Evolutionary conservation across 2,888 invertebrate genomes (phyloP).

Genomic region (Tenthredo amoena): DNA sequence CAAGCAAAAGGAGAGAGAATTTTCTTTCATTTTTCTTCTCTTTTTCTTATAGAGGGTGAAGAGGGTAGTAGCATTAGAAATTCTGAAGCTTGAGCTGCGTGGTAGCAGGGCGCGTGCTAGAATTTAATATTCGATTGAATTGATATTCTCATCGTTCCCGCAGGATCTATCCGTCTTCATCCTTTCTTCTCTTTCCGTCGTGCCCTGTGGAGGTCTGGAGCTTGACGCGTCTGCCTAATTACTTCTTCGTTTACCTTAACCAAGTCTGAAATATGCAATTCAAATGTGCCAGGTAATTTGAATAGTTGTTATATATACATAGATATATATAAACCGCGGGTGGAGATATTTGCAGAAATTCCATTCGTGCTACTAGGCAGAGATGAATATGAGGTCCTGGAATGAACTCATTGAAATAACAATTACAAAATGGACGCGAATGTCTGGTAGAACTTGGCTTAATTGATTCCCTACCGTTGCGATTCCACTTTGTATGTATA

Average conservation of each 20-base stretch:
- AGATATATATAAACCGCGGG: slow-evolving; percentile 4
- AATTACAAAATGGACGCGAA: slow-evolving; percentile 22
- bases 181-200: slow-evolving; percentile 17
- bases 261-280: slow-evolving; percentile 47
- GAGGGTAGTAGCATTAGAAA: slow-evolving; percentile 58
- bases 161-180: slow-evolving; percentile 40
- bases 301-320: slow-evolving; percentile 42
- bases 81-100: slow-evolving; percentile 37
- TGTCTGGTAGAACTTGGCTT: neutral
- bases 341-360: slow-evolving; percentile 15
- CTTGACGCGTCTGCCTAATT: slow-evolving; percentile 41
- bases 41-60: neutral
- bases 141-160: slow-evolving; percentile 53
- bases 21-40: neutral
- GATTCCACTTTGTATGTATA: neutral
- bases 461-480: slow-evolving; percentile 11
- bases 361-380: neutral
- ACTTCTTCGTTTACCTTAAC: slow-evolving; percentile 46
- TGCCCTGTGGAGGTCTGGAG: slow-evolving; percentile 6
- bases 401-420: slow-evolving; percentile 35
- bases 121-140: slow-evolving; percentile 57
- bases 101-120: slow-evolving; percentile 36
- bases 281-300: slow-evolving; percentile 38
- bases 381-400: slow-evolving; percentile 29
- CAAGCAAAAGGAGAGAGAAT: neutral